Conservation (phyloP, 2,888 invertebrate species). For the Ypsolopha sequella region DNA sequence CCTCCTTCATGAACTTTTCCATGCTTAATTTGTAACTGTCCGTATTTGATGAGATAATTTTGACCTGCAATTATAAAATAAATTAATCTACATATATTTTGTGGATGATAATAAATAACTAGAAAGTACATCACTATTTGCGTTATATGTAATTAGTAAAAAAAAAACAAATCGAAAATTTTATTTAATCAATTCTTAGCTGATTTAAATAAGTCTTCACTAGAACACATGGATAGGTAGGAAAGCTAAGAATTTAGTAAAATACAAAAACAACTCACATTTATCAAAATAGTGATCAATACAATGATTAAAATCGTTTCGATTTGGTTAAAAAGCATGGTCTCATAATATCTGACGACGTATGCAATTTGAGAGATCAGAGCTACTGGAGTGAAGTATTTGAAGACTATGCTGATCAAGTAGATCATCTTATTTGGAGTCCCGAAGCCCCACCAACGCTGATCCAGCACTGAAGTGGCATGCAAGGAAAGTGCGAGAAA, state of each 20-base stretch:
- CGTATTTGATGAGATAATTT: not conserved
- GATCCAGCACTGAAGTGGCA: not conserved
- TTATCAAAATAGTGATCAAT: not conserved
- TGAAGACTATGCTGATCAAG: not conserved
- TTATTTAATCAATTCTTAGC: no score
- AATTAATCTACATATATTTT: no score
- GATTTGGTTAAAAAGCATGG: not conserved
- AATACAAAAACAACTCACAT: not conserved
- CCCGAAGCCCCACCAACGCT: not conserved
- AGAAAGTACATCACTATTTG: no score
- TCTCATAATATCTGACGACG: not conserved
- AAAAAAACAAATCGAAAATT: no score
- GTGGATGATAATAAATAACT: not conserved
- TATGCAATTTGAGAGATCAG: not conserved
- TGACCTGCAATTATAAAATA: not conserved
- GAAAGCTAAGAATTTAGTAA: no score
- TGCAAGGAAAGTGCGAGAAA: not conserved
- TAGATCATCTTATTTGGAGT: not conserved
- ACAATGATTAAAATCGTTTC: not conserved
- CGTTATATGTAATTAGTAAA: no score
- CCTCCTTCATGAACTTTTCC: conserved; percentile 17
- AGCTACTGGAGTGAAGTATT: not conserved
- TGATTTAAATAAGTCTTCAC: no score
- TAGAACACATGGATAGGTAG: no score
- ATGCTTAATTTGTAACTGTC: conserved; percentile 14